Evolutionary conservation across 2,797 vertebrate species (phyloP).

Genomic region (Arremon aurantiirostris): DNA sequence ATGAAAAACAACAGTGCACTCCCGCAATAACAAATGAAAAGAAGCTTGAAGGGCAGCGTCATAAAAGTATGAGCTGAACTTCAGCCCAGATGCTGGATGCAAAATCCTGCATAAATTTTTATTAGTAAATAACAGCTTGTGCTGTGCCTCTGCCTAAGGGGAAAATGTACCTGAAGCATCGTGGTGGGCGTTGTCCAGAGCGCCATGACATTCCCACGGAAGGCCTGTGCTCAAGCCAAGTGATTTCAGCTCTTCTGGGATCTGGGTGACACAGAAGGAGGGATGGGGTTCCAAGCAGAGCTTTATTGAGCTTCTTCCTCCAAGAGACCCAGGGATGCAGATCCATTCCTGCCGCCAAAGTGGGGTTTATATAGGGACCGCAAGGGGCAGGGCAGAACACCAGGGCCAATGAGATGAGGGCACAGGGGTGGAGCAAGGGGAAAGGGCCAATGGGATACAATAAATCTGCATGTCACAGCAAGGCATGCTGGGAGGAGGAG

Average conservation of each 20-base stretch:
- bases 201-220: accelerated
- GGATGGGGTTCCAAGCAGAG: too few species aligned
- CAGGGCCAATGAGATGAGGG: neutral
- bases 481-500: neutral
- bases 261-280: accelerated
- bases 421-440: neutral
- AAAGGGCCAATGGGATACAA: neutral
- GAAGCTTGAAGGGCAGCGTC: neutral
- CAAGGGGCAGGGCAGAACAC: neutral
- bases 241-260: neutral
- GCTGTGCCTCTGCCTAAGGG: neutral
- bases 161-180: neutral
- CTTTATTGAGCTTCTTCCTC: accelerated
- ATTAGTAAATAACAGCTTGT: neutral
- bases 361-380: neutral
- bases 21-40: neutral
- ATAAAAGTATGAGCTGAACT: neutral
- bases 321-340: accelerated
- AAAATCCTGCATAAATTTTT: neutral
- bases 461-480: neutral
- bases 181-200: accelerated
- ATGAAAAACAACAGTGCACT: neutral
- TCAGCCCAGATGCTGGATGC: neutral
- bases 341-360: accelerated
- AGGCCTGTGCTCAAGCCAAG: neutral